Conservation (phyloP, 2,797 vertebrate genomes). For the Rhincodon typus region DNA sequence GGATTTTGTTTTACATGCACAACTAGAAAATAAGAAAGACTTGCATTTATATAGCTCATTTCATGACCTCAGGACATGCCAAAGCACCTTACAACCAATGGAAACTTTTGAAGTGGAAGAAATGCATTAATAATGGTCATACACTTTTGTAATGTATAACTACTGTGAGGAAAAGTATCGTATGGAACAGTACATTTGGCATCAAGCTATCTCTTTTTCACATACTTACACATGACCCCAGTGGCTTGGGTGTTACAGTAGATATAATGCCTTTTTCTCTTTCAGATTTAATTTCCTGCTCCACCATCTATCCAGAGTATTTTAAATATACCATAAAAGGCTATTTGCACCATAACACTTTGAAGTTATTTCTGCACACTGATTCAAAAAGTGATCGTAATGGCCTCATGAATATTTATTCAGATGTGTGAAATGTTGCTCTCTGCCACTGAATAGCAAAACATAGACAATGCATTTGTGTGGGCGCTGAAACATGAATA, state of each 20-base stretch:
- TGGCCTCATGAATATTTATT: conserved; percentile 31
- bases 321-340: conserved; percentile 34
- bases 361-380: conserved; percentile 34
- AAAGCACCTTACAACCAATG: not conserved
- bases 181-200: conserved; percentile 15
- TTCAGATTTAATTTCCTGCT: conserved; percentile 23
- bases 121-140: not conserved
- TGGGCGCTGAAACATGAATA: conserved; percentile 33
- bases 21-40: not conserved
- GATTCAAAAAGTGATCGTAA: conserved; percentile 27
- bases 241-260: conserved; percentile 12
- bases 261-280: conserved; percentile 20
- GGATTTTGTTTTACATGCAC: not conserved
- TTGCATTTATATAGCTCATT: conserved; percentile 13
- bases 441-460: conserved; percentile 29
- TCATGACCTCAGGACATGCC: not conserved
- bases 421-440: conserved; percentile 35
- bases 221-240: conserved; percentile 21
- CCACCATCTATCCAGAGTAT: conserved; percentile 27
- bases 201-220: not conserved
- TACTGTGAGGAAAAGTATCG: not conserved
- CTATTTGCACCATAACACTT: conserved; percentile 29
- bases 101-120: not conserved
- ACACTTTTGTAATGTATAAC: not conserved
- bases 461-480: conserved; percentile 24